Base-by-base conservation (phyloP, 2,888 invertebrate genomes). In the Dorcus hopei region DNA sequence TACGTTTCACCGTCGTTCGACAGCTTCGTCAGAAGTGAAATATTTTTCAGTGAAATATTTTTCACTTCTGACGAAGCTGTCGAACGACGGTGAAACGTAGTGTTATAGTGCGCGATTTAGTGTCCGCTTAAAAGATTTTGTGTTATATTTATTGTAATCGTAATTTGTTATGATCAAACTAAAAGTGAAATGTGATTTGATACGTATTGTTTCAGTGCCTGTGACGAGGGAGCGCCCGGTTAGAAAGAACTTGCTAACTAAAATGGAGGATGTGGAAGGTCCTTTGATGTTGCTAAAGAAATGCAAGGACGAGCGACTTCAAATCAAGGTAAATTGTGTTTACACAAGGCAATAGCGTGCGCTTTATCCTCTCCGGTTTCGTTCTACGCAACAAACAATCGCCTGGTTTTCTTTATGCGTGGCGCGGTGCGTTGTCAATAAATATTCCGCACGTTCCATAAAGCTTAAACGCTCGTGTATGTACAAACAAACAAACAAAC, bases 251-350 rank as follows among this genome's bases (percentile, higher is more conserved):
- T 68, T 87, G 50, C 76, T 86, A 57, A 76, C 78, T 6, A 79
- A 77, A 52, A 86, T 88, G 77, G 80, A 82, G 41, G 71, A 67
- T 0, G 79, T 78, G 16, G 68, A 71, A 0, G 89, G 91, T 0
- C 91, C 91, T 0, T 75, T 91, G 33, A 78, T 79, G 1, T 74
- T 82, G n/a, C 76, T 92, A 9, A 82, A 79, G 62, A 81, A 82
- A 14, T 89, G 85, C 68, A 84, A 85, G 70, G 85, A 87, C 62
- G 78, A 80, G 49, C 80, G 82, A 62, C 76, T 82, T 1, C 80
- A 84, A 71, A 80, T 89, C 19, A 88, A 87, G 86, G 89, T 88
- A 80, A 75, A 73, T 62, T 23, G 5, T 45, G 6, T 23, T 16
- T 11, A 45, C 16, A 45, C 45, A 45, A 45, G 45, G 45, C 45